Evolutionary conservation across 2,113 vertebrate genomes (phyloP).

Genomic region (Orcinus orca): DNA sequence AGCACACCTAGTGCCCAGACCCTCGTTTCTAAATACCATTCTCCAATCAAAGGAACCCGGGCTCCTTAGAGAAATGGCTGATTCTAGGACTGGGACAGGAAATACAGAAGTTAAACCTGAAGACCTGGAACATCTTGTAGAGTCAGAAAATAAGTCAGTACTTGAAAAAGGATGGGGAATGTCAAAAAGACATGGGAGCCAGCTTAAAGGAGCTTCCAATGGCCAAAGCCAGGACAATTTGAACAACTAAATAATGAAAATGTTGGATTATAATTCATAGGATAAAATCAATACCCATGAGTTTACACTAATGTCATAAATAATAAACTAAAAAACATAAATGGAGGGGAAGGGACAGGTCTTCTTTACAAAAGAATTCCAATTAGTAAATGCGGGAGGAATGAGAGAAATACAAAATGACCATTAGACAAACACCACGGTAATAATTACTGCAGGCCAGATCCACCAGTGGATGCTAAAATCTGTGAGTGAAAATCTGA

Average conservation of each 20-base stretch:
- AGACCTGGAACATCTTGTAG: no score
- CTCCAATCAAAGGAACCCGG: not conserved
- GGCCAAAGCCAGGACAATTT: not conserved
- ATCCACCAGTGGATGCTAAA: not conserved
- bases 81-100: not conserved
- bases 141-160: not conserved
- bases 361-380: not conserved
- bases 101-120: not conserved
- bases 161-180: not conserved
- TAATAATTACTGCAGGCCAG: not conserved
- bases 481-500: not conserved
- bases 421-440: not conserved
- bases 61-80: not conserved
- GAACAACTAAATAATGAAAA: not conserved
- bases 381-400: not conserved
- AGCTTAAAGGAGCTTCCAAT: not conserved
- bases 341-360: not conserved
- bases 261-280: not conserved
- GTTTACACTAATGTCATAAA: not conserved
- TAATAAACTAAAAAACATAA: not conserved
- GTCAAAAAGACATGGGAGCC: not conserved
- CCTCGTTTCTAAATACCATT: not conserved
- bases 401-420: not conserved
- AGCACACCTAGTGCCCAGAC: not conserved
- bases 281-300: not conserved